phyloP scores from a whole-genome alignment of 2,113 vertebrate species.

The Agapornis roseicollis region DNA sequence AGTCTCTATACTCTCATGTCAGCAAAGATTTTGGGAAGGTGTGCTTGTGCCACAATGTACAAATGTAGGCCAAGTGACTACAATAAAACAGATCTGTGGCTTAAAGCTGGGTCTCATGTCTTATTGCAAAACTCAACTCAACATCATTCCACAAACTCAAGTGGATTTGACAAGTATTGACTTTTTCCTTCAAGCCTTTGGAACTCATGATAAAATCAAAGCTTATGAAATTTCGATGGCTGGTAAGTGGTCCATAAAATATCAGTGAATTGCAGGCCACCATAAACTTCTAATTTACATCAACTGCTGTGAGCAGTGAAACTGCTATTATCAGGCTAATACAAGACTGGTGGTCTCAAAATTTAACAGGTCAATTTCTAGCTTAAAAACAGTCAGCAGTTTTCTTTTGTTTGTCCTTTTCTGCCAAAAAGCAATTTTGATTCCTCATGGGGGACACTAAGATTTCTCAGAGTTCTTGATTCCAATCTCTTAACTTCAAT shows the following conservation, averaged over 20 bases:
- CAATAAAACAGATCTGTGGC: background rate
- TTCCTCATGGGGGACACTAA: accelerated
- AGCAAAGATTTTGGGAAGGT: background rate
- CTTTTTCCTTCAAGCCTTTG: background rate
- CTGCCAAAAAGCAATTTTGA: background rate
- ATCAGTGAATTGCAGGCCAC: background rate
- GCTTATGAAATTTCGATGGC: background rate
- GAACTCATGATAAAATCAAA: background rate
- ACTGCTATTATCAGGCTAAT: background rate
- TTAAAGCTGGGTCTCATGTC: background rate
- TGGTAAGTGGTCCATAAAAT: background rate
- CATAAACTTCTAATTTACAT: background rate
- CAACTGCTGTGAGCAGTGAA: background rate
- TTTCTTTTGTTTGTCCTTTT: background rate
- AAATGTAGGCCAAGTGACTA: background rate
- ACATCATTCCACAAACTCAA: background rate
- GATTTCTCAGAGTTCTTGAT: background rate
- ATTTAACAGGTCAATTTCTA: background rate
- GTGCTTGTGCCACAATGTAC: background rate
- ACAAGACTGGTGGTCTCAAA: background rate
- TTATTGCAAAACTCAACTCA: background rate
- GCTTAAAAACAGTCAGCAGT: background rate
- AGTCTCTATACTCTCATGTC: background rate
- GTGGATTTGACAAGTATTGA: background rate
- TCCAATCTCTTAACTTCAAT: background rate